phyloP scores from a whole-genome alignment of 1,140 invertebrate genomes.

The Drosophila seguyi region DNA sequence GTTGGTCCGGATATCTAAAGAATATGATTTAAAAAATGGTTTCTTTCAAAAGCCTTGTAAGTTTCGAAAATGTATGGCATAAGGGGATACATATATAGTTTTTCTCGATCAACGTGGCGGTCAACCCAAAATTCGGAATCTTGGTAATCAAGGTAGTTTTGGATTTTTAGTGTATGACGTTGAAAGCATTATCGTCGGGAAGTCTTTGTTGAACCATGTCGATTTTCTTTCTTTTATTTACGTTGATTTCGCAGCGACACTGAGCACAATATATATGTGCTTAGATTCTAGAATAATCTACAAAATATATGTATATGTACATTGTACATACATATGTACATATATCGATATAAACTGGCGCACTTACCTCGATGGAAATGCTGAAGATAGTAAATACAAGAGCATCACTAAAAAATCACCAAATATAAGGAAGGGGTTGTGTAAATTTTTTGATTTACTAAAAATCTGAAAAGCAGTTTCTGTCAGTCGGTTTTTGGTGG shows the following conservation, averaged over 20 bases:
- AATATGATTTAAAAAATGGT: too few species aligned
- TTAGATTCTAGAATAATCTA: slow-evolving; percentile 1
- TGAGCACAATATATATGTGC: neutral
- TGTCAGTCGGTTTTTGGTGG: neutral
- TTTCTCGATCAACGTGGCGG: too few species aligned
- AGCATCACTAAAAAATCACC: neutral
- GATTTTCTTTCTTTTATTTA: neutral
- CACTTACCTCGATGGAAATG: neutral
- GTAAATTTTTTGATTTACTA: neutral
- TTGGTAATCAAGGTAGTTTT: neutral
- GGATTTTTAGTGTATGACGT: neutral
- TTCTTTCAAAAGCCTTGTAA: neutral
- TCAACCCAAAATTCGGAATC: neutral
- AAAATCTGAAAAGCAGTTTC: slow-evolving; percentile 2
- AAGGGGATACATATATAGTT: neutral
- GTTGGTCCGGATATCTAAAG: too few species aligned
- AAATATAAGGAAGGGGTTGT: neutral
- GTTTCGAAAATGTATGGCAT: neutral
- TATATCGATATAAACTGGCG: neutral
- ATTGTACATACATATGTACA: neutral
- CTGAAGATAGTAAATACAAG: neutral
- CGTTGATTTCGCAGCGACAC: neutral
- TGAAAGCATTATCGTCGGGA: neutral
- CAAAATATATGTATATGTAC: neutral
- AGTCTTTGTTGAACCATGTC: neutral